Percentiles rank a stretch among this genome's conserved stretches.
These are phyloP conservation scores for Pangasius larnaudii DNA, from an alignment of 2,797 vertebrate genomes.

Conservation along the genomic window DNA sequence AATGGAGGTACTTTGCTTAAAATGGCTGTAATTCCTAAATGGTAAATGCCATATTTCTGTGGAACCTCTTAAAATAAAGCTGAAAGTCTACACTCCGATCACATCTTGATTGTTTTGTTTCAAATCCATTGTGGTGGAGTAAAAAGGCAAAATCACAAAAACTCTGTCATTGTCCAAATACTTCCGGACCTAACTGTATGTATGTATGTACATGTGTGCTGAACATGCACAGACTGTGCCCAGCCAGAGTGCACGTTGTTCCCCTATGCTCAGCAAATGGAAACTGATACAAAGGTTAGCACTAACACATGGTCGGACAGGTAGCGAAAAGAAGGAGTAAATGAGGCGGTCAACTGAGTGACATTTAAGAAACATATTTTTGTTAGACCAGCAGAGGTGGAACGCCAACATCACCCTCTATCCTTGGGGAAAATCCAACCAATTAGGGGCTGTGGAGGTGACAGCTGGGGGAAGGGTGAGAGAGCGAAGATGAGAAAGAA, in stretches of 20 bases:
- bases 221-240: conserved; percentile 1
- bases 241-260: background rate
- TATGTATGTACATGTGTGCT: background rate
- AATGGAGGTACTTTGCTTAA: too few species aligned
- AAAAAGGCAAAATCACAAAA: too few species aligned
- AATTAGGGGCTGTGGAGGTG: conserved; percentile 19
- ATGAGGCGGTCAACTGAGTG: conserved; percentile 67
- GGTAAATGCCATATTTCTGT: too few species aligned
- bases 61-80: too few species aligned
- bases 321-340: conserved; percentile 56
- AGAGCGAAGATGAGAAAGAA: background rate
- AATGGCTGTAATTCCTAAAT: too few species aligned
- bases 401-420: conserved; percentile 41
- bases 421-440: conserved; percentile 44
- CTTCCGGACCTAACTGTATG: too few species aligned
- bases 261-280: conserved; percentile 62
- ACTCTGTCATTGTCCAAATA: too few species aligned
- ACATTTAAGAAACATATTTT: conserved; percentile 71
- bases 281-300: conserved; percentile 72
- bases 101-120: too few species aligned
- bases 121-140: too few species aligned
- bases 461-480: background rate
- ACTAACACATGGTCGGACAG: conserved; percentile 65
- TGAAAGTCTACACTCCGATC: too few species aligned
- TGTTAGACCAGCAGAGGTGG: conserved; percentile 61